These are phyloP conservation scores for Sander lucioperca DNA, from an alignment of 2,113 vertebrate genomes.

Conservation along the genomic window DNA sequence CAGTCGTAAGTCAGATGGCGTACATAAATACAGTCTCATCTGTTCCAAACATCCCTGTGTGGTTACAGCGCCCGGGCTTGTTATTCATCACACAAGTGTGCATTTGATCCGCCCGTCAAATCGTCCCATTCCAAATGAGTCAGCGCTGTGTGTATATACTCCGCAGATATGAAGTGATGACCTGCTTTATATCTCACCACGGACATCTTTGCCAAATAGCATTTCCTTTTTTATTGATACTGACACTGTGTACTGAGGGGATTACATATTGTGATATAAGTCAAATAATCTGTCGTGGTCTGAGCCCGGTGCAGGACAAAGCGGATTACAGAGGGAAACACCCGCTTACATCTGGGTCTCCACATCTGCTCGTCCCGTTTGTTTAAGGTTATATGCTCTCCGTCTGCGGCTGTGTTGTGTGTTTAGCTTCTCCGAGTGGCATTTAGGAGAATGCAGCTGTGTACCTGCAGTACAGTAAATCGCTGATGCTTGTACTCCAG, in stretches of 20 bases:
- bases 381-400: conserved; percentile 10
- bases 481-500: conserved; percentile 36
- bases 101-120: conserved; percentile 27
- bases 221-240: conserved; percentile 45
- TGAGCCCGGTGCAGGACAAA: conserved; percentile 50
- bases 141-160: neutral
- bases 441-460: conserved; percentile 40
- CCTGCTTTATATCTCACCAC: neutral
- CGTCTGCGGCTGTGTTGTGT: conserved; percentile 29
- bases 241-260: conserved; percentile 37
- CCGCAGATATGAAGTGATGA: conserved; percentile 13
- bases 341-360: conserved; percentile 30
- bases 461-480: conserved; percentile 5
- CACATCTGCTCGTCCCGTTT: neutral
- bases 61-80: neutral
- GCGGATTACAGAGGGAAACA: conserved; percentile 59
- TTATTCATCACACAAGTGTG: conserved; percentile 2
- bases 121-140: neutral
- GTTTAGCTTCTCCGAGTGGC: conserved; percentile 22
- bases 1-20: neutral
- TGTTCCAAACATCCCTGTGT: neutral
- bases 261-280: conserved; percentile 58
- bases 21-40: neutral
- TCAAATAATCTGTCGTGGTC: conserved; percentile 48
- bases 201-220: conserved; percentile 26